Percentiles rank a stretch among this genome's conserved stretches.
phyloP scores from a whole-genome alignment of 2,113 vertebrate genomes.

The Sterrhoptilus dennistouni region DNA sequence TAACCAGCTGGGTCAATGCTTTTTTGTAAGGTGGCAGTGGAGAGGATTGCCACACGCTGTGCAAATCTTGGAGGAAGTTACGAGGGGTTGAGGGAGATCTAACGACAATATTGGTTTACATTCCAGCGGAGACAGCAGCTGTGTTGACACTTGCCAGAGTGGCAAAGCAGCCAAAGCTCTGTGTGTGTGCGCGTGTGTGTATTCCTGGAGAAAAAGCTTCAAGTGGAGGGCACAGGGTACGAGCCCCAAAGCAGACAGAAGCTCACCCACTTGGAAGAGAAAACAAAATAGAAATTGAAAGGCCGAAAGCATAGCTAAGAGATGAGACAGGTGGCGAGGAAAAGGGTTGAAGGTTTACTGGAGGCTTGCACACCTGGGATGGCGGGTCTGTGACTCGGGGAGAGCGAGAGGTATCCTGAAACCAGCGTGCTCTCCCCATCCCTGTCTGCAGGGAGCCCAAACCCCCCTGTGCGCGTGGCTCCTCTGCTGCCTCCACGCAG shows the following conservation, averaged over 20 bases:
- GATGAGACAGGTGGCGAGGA: background rate
- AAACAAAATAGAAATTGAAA: constrained; percentile 37
- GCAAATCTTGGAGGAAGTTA: constrained; percentile 70
- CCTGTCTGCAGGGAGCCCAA: background rate
- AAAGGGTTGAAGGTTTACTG: background rate
- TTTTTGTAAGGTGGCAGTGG: background rate
- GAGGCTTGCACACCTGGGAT: background rate
- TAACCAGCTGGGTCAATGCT: background rate
- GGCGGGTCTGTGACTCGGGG: background rate
- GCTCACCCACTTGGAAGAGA: constrained; percentile 29
- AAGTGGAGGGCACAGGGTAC: background rate
- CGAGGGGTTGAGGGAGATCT: constrained; percentile 70
- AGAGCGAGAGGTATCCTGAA: background rate
- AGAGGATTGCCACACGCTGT: constrained; percentile 1
- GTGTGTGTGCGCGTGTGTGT: background rate
- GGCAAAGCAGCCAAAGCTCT: background rate
- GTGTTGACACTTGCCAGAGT: constrained; percentile 74
- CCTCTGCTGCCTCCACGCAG: rapidly evolving
- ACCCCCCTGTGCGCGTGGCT: rapidly evolving
- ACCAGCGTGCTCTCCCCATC: rapidly evolving
- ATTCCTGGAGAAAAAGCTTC: constrained; percentile 53
- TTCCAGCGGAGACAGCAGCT: constrained; percentile 78
- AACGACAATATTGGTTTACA: constrained; percentile 78
- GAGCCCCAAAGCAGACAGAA: background rate
- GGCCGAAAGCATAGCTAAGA: background rate